phyloP scores from a whole-genome alignment of 1,140 invertebrate genomes.

The Hylyphantes graminicola region DNA sequence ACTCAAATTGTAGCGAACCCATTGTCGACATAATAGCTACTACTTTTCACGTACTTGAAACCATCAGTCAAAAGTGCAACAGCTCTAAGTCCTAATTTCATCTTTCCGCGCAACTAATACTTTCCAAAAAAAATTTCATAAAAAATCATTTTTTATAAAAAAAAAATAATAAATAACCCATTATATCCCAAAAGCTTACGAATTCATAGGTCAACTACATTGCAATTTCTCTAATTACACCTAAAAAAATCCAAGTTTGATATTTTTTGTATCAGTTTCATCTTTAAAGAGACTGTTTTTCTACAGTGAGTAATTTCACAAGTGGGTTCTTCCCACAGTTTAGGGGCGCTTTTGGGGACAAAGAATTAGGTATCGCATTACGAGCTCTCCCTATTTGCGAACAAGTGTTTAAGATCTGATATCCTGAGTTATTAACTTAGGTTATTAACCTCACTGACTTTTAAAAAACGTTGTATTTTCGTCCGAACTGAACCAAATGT shows the following conservation, averaged over 20 bases:
- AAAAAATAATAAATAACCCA: not conserved
- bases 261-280: not conserved
- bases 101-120: no score
- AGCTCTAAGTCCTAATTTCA: no score
- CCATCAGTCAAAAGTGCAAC: no score
- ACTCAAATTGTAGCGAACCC: no score
- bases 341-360: slow-evolving; percentile 18
- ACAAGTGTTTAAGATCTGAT: slow-evolving; percentile 31
- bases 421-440: slow-evolving; percentile 27
- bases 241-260: not conserved
- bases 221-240: slow-evolving; percentile 11
- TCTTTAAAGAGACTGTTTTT: slow-evolving; percentile 1
- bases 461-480: not conserved
- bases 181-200: not conserved
- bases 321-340: slow-evolving; percentile 6
- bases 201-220: slow-evolving; percentile 2
- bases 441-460: slow-evolving; percentile 30
- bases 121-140: no score
- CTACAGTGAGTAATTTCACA: not conserved
- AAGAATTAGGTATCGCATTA: not conserved
- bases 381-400: not conserved
- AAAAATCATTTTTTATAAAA: no score
- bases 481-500: no score
- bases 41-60: no score
- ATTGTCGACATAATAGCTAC: no score